Base-by-base conservation (phyloP, 2,797 vertebrate genomes). In the Argya squamiceps region DNA sequence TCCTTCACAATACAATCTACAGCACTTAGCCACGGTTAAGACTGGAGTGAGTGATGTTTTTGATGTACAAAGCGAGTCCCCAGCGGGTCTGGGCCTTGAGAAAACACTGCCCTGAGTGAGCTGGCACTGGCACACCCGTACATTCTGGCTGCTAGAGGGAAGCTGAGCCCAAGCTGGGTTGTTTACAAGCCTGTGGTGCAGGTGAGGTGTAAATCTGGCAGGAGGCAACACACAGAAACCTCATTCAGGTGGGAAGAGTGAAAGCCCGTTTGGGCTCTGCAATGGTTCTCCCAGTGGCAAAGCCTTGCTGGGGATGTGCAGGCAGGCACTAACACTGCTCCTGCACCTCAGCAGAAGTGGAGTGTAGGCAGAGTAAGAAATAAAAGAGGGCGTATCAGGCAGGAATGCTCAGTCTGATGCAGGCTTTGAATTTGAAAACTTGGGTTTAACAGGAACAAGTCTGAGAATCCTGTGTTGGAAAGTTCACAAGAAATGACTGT, bases 21-120 rank as follows among this genome's bases (percentile, higher is more conserved):
- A 97, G 97, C 96, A 97, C 89, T 93, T 97, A 97, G 87, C 93
- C 92, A 79, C 41, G 34, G 84, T 97, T 99, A 99, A 99, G 98
- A 99, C 98, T 97, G 94, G 81, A 96, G 98, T 98, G 81, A 96
- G 98, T 98, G 98, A 98, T 71, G 13, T 62, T 94, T 94, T 90
- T 62, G 89, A 95, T 92, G 75, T 13, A 94, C 93, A 73, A 82
- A 95, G 94, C 65, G 94, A 92, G 87, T 96, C 95, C 97, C 94
- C 89, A 94, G 96, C 47, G 18, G 82, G 80, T 84, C 87, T 95
- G 91, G 74, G 93, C 91, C 68, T 95, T 69, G 65, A 88, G 70
- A 73, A 89, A 93, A 88, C 92, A 86, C 92, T 89, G 87, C 87
- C 95, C 91, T 92, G 88, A 93, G 92, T 41, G 69, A 96, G 87